A percentile compares a stretch with the other conserved stretches of the same genome.
Conservation (phyloP, 2,113 vertebrate genomes). For the Rafetus swinhoei region DNA sequence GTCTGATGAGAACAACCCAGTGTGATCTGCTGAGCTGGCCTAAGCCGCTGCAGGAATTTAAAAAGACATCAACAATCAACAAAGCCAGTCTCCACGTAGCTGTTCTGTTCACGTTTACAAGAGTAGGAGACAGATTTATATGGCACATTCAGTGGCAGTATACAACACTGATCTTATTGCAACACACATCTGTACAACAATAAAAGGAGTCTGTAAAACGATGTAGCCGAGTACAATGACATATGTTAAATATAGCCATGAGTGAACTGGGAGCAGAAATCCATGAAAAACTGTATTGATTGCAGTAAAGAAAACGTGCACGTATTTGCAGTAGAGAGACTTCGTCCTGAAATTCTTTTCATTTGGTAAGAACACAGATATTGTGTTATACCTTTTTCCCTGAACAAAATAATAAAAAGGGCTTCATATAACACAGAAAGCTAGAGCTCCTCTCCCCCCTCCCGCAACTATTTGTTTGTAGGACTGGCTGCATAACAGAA, state of each 20-base stretch:
- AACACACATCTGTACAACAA: conserved; percentile 2
- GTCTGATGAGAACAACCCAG: neutral
- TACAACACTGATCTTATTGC: neutral
- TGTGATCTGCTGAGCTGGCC: conserved; percentile 25
- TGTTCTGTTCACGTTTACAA: neutral
- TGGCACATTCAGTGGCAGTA: neutral
- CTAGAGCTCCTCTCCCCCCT: neutral
- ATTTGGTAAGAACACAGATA: conserved; percentile 27
- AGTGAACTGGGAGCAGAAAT: conserved; percentile 22
- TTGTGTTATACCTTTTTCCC: conserved; percentile 27
- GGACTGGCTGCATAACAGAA: neutral
- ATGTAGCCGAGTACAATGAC: neutral
- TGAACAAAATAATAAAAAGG: conserved; percentile 23
- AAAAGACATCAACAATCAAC: neutral
- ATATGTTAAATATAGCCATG: conserved; percentile 32
- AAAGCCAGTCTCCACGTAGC: neutral
- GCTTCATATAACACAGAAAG: neutral
- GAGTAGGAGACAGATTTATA: neutral
- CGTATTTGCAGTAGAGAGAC: neutral
- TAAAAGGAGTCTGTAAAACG: neutral
- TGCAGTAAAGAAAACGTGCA: conserved; percentile 48
- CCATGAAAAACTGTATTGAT: conserved; percentile 58
- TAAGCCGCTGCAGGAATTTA: neutral
- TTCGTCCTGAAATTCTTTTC: conserved; percentile 34
- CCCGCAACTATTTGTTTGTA: neutral